These are phyloP conservation scores for Pseudochirops cupreus DNA, from an alignment of 2,797 vertebrate species.

Conservation along the genomic window DNA sequence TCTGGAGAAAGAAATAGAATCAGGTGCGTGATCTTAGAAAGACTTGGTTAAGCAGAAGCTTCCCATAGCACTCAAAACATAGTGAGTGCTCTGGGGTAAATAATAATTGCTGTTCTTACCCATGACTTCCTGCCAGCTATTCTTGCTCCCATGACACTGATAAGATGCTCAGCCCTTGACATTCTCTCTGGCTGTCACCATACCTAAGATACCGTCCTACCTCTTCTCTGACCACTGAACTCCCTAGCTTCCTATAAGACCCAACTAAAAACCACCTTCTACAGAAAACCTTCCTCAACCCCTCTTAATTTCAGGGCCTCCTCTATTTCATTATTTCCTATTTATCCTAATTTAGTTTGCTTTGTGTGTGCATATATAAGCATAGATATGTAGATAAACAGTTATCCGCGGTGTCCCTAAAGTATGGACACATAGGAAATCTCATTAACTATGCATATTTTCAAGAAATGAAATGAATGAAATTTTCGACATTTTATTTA, in stretches of 20 bases:
- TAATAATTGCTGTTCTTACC: background rate
- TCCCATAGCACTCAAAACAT: too few relatives aligned
- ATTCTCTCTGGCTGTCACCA: background rate
- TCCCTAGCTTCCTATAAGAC: background rate
- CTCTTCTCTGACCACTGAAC: background rate
- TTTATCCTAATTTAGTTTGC: background rate
- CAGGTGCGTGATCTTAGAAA: background rate
- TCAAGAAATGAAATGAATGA: too few relatives aligned
- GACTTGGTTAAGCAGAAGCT: background rate
- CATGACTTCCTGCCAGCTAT: background rate
- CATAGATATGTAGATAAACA: too few relatives aligned
- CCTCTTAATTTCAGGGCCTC: background rate
- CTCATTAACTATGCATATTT: too few relatives aligned
- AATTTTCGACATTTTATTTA: too few relatives aligned
- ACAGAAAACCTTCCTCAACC: background rate
- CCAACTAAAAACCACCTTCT: background rate
- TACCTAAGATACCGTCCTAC: background rate
- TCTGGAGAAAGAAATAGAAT: constrained; percentile 58
- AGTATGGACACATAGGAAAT: too few relatives aligned
- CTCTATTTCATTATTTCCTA: background rate
- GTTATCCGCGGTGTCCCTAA: too few relatives aligned
- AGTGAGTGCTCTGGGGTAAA: background rate
- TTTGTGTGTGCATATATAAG: background rate
- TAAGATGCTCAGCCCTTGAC: background rate
- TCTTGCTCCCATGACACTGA: background rate